phyloP scores from a whole-genome alignment of 2,888 invertebrate genomes.

The Noctua fimbriata region DNA sequence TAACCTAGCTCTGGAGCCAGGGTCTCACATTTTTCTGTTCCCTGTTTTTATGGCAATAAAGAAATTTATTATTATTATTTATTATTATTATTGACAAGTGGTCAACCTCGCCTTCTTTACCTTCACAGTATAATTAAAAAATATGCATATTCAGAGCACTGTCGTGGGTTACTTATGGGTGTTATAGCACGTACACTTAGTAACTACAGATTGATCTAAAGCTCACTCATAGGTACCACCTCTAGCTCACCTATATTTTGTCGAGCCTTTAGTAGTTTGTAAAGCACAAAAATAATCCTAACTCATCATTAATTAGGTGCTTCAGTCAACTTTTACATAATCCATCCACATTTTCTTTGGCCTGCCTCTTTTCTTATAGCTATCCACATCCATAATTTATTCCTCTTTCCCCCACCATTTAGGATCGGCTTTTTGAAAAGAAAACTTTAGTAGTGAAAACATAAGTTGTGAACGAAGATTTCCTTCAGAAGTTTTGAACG shows the following conservation, averaged over 20 bases:
- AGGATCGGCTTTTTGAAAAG: not conserved
- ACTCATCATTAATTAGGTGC: no score
- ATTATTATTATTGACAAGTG: no score
- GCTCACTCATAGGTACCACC: not conserved
- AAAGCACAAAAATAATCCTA: no score
- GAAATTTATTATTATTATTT: no score
- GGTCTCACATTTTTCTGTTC: no score
- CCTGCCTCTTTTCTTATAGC: not conserved
- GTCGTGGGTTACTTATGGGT: no score
- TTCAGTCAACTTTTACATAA: not conserved
- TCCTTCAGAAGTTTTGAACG: slow-evolving; percentile 52
- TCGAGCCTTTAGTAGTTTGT: not conserved
- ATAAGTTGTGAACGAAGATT: slow-evolving; percentile 26
- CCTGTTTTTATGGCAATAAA: no score
- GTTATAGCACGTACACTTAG: no score
- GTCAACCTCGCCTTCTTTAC: no score
- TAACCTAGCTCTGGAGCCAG: no score
- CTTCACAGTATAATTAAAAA: no score
- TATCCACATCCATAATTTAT: not conserved
- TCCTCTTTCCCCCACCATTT: not conserved
- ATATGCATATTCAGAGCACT: no score
- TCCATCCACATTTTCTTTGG: not conserved
- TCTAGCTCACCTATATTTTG: not conserved
- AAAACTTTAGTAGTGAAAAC: not conserved
- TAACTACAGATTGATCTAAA: not conserved